Evolutionary conservation across 2,797 vertebrate genomes (phyloP).

Genomic region (Aselliscus stoliczkanus): DNA sequence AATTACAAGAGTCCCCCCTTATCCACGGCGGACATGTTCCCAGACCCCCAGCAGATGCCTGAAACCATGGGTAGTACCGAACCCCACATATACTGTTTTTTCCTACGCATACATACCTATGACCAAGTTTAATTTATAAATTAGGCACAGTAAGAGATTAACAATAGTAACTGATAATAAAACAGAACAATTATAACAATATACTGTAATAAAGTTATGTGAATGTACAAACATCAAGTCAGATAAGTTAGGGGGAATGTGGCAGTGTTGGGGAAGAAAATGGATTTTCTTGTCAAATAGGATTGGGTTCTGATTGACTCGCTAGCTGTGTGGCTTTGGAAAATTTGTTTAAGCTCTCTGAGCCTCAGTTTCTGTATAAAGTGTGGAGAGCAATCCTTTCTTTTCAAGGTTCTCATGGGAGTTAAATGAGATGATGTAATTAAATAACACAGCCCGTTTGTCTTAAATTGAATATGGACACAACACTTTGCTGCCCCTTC

Average conservation of each 20-base stretch:
- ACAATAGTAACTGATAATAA: not conserved
- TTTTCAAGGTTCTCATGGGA: not conserved
- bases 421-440: not conserved
- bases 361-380: not conserved
- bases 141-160: not conserved
- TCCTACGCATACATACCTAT: not conserved
- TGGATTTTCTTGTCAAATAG: not conserved
- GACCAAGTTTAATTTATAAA: not conserved
- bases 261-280: not conserved
- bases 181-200: not conserved
- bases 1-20: not conserved
- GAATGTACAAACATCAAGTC: not conserved
- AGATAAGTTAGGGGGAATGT: not conserved
- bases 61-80: accelerated
- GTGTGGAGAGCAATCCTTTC: not conserved
- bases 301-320: not conserved
- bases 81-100: not conserved
- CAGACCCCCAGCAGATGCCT: not conserved
- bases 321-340: not conserved
- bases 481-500: not conserved
- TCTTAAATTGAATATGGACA: not conserved
- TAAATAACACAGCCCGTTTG: not conserved
- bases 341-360: not conserved
- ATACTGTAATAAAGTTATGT: not conserved
- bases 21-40: not conserved